Conservation (phyloP, 2,113 vertebrate species). For the Pachycephala philippinensis region DNA sequence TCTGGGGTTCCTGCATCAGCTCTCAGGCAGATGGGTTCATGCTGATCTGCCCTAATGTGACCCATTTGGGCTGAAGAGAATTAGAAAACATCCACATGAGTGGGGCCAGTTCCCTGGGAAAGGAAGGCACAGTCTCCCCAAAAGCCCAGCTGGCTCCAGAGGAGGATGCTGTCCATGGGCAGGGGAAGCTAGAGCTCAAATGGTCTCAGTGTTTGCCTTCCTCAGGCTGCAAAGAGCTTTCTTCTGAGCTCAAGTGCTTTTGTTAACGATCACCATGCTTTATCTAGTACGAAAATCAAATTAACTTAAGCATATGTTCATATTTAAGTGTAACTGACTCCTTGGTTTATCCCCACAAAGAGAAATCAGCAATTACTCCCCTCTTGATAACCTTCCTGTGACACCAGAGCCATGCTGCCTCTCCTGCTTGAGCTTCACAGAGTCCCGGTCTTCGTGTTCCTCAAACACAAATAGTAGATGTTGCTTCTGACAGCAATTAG, state of each 20-base stretch:
- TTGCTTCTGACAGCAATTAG: neutral
- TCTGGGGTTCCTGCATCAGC: neutral
- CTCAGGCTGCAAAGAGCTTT: neutral
- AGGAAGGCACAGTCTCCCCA: neutral
- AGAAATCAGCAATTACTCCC: neutral
- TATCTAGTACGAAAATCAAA: neutral
- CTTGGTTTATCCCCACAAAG: neutral
- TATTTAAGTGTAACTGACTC: neutral
- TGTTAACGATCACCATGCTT: neutral
- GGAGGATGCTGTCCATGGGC: neutral
- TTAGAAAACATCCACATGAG: rapidly evolving
- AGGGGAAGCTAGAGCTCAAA: neutral
- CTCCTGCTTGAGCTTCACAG: neutral
- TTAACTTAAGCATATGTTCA: neutral
- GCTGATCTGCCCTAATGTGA: neutral
- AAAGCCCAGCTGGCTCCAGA: neutral
- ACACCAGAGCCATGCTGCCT: rapidly evolving
- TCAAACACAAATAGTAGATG: neutral
- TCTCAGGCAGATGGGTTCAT: neutral
- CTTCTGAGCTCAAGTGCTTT: neutral
- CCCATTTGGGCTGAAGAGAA: neutral
- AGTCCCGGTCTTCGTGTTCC: neutral
- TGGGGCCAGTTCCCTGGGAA: rapidly evolving
- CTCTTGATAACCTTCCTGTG: neutral
- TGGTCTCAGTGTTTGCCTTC: neutral